Evolutionary conservation across 2,797 vertebrate species (phyloP).

Genomic region (Danio choprae): DNA sequence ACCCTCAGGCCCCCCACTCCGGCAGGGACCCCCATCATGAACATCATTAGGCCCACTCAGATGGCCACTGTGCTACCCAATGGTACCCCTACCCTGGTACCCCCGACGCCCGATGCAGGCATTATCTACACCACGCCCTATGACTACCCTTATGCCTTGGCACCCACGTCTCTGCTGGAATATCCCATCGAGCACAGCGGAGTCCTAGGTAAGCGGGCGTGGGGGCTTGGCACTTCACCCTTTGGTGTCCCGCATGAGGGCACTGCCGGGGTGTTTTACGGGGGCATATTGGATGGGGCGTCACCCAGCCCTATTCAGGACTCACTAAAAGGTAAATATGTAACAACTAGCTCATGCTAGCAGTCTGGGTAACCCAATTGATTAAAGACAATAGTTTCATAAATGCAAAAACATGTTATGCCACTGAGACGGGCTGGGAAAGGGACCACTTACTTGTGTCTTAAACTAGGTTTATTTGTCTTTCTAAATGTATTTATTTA

Average conservation of each 20-base stretch:
- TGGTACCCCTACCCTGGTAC: slow-evolving; percentile 83
- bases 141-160: slow-evolving; percentile 85
- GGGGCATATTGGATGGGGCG: slow-evolving; percentile 77
- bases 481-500: neutral
- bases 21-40: slow-evolving; percentile 81
- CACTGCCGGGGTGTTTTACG: slow-evolving; percentile 78
- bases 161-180: slow-evolving; percentile 86
- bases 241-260: slow-evolving; percentile 73
- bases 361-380: slow-evolving; percentile 67
- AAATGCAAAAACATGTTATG: neutral
- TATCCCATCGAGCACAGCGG: slow-evolving; percentile 86
- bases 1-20: slow-evolving; percentile 78
- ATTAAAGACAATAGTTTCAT: slow-evolving; percentile 63
- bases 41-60: slow-evolving; percentile 83
- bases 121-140: slow-evolving; percentile 86
- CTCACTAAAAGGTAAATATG: slow-evolving; percentile 87
- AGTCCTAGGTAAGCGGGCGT: slow-evolving; percentile 85
- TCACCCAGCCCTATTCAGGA: slow-evolving; percentile 82
- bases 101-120: slow-evolving; percentile 79
- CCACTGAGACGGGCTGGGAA: slow-evolving; percentile 32
- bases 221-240: slow-evolving; percentile 54
- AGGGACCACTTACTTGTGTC: slow-evolving; percentile 23
- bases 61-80: slow-evolving; percentile 84
- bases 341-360: slow-evolving; percentile 80
- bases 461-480: slow-evolving; percentile 4